Evolutionary conservation across 2,797 vertebrate species (phyloP), one percentile per base, ranked within the genome.

Genomic region (Esox lucius): DNA sequence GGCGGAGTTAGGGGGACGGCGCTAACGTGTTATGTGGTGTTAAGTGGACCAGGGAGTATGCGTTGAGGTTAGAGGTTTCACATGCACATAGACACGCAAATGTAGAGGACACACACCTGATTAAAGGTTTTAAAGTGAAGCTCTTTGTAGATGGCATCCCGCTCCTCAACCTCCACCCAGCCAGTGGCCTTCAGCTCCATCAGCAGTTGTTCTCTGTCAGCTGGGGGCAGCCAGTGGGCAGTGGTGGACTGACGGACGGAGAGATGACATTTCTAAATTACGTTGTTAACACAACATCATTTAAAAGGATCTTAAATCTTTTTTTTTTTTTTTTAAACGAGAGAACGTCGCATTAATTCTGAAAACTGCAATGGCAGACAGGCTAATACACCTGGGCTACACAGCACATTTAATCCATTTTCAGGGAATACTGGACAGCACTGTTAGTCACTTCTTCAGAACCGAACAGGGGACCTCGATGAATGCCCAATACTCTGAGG

Each of bases 71-170:
- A 15, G 16, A 2, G 22, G 26, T 61, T 6, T 17, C 3, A 19
- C 15, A 51, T 42, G 16, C 62, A 33, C 35, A 39, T 8, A 3
- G 35, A 39, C 4, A 39, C 35, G 35, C 35, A 39, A 6, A 39
- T 7, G 35, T 8, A 5, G 35, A 39, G 5, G 33, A 65, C 61
- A 49, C 62, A 65, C 59, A 66, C 97, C 96, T 99, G 96, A 87
- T 98, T 99, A 87, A 99, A 99, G 75, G 89, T 96, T 91, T 95
- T 96, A 89, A 99, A 99, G 84, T 93, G 91, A 75, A 98, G 95
- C 80, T 98, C 97, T 83, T 98, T 98, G 89, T 96, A 97, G 86
- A 98, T 95, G 82, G 96, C 97, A 65, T 97, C 95, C n/a, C 95
- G 94, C 65, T 94, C 93, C 1, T 93, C 92, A 76, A 96, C 85